Conservation (phyloP, 1,140 invertebrate genomes). For the Drosophila sproati region DNA sequence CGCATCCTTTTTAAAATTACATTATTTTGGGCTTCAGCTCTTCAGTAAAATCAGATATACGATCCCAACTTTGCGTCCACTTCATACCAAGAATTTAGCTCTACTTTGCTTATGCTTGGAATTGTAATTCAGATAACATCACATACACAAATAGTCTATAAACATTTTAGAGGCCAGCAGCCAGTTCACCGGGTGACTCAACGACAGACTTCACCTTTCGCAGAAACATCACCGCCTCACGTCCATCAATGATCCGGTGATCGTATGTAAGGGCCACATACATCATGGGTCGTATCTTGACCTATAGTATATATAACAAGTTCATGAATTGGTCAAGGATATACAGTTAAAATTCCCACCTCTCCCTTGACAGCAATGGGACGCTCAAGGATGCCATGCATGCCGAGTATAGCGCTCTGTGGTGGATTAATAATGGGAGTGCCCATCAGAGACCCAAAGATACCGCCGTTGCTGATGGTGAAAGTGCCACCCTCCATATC, state of each 20-base stretch:
- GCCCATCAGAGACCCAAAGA: slow-evolving; percentile 98
- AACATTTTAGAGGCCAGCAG: not conserved
- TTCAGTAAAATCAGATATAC: too few relatives aligned
- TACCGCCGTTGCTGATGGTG: slow-evolving; percentile 99
- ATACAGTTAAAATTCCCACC: slow-evolving; percentile 85
- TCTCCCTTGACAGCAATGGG: slow-evolving; percentile 98
- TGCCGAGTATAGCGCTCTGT: slow-evolving; percentile 99
- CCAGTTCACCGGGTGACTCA: slow-evolving; percentile 91
- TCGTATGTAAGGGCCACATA: slow-evolving; percentile 99
- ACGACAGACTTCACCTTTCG: slow-evolving; percentile 97
- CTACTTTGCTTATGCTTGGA: not conserved
- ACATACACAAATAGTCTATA: not conserved
- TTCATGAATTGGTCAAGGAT: not conserved
- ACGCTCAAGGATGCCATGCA: slow-evolving; percentile 98
- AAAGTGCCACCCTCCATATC: slow-evolving; percentile 99
- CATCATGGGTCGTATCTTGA: slow-evolving; percentile 99
- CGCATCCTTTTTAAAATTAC: too few relatives aligned
- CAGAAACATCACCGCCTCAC: slow-evolving; percentile 99
- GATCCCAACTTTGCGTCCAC: too few relatives aligned
- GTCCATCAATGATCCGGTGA: slow-evolving; percentile 98
- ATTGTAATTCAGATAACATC: not conserved
- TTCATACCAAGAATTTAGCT: slow-evolving; percentile 18
- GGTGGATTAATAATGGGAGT: slow-evolving; percentile 99
- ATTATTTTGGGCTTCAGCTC: too few relatives aligned
- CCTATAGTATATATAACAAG: slow-evolving; percentile 85